These are phyloP conservation scores for Oreochromis grahami DNA, from an alignment of 2,797 vertebrate species.

Conservation along the genomic window DNA sequence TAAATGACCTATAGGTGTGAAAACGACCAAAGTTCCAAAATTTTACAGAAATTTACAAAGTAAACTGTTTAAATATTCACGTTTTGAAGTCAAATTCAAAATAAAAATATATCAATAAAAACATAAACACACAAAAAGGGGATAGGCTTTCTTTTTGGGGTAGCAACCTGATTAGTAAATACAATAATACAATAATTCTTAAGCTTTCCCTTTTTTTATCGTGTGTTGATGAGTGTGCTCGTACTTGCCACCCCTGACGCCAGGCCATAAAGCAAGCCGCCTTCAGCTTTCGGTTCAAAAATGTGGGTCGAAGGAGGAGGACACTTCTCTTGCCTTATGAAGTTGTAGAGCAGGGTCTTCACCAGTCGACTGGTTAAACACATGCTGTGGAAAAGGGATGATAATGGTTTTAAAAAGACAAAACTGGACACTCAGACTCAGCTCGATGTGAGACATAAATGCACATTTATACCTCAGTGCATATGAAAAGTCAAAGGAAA, in stretches of 20 bases:
- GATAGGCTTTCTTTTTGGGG: background rate
- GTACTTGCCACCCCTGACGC: slow-evolving; percentile 97
- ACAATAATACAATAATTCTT: background rate
- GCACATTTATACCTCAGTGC: background rate
- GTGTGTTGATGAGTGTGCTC: slow-evolving; percentile 43
- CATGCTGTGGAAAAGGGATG: slow-evolving; percentile 72
- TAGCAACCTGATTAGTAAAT: background rate
- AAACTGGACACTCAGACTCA: background rate
- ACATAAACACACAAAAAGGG: background rate
- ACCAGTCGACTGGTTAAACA: slow-evolving; percentile 92
- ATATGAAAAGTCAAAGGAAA: background rate
- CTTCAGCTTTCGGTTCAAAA: slow-evolving; percentile 86
- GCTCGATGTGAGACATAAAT: background rate
- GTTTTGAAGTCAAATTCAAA: background rate
- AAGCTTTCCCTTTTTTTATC: background rate
- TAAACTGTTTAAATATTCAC: background rate
- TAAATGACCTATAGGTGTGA: background rate
- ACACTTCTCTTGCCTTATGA: slow-evolving; percentile 96
- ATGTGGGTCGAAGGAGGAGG: slow-evolving; percentile 87
- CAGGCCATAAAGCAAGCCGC: slow-evolving; percentile 91
- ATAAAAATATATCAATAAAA: background rate
- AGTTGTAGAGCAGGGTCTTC: slow-evolving; percentile 97
- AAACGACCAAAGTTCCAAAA: background rate
- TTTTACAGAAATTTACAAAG: background rate
- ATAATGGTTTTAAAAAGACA: background rate